These are phyloP conservation scores for Calliphora vomitoria DNA, from an alignment of 2,888 invertebrate genomes.

Conservation along the genomic window DNA sequence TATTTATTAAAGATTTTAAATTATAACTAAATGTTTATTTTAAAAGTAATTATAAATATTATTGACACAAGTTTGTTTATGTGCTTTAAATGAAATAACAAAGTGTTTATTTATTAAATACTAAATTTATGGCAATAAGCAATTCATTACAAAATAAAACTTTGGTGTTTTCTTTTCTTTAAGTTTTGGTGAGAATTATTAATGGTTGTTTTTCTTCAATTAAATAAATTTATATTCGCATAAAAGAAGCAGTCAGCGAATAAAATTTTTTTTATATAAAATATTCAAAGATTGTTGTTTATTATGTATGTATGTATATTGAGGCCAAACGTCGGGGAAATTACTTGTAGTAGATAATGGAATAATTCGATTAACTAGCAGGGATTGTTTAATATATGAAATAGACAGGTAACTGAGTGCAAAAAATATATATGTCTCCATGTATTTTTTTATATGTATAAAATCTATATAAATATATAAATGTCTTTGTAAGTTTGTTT, in stretches of 20 bases:
- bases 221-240: constrained; percentile 48
- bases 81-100: constrained; percentile 13
- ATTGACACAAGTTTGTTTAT: constrained; percentile 76
- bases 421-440: too few species aligned
- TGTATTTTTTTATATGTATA: too few species aligned
- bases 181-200: constrained; percentile 43
- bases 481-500: too few species aligned
- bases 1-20: constrained; percentile 17
- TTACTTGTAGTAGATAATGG: too few species aligned
- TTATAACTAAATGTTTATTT: constrained; percentile 78
- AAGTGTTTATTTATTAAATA: constrained; percentile 65
- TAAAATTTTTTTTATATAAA: constrained; percentile 39
- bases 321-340: not conserved
- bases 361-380: too few species aligned
- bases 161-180: not conserved
- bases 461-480: too few species aligned
- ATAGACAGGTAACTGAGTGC: too few species aligned
- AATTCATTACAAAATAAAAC: constrained; percentile 20
- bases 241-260: constrained; percentile 29
- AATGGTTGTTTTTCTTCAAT: constrained; percentile 37
- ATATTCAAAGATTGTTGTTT: not conserved
- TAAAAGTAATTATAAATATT: constrained; percentile 81
- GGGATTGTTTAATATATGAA: too few species aligned
- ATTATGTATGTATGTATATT: too few species aligned
- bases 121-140: constrained; percentile 53